Base-by-base conservation (phyloP, 2,113 vertebrate genomes). In the Chionis minor region DNA sequence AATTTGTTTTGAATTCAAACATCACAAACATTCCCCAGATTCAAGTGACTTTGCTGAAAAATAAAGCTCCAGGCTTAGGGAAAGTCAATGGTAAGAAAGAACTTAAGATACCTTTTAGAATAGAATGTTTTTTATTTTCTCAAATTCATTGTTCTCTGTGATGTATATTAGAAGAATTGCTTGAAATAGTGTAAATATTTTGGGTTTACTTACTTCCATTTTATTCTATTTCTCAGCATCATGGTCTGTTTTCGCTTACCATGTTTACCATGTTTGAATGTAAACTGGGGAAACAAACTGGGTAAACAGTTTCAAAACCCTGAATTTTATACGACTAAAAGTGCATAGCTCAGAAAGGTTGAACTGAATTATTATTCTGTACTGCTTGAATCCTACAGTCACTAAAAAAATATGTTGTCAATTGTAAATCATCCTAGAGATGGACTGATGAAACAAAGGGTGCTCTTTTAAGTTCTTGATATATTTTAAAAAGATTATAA, bases 11-110 rank as follows among this genome's bases (percentile, higher is more conserved):
- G 97, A 99, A 99, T 90, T 98, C 99, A 95, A 99, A 99, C 97
- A 99, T 99, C 95, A 98, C 99, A 95, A 99, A 98, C 98, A 99
- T 99, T 98, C 99, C 99, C 67, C 99, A 99, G 97, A 99, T 99
- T 97, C 99, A 99, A 98, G 99, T 99, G 97, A 99, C 99, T 75
- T 97, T 99, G 93, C 97, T 99, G 97, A 99, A 99, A 98, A 99
- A 99, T 97, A 99, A 99, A 98, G 98, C 99, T 80, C 99, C 99
- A 3, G 99, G 99, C 85, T 98, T 99, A 93, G 99, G 99, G 75
- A 99, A 99, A 98, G 99, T 99, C 91, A 99, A 98, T 90, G 99
- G 99, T 99, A 98, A 99, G 99, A 91, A 93, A 40, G 58, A 58
- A 78, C 24, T 32, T 59, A 42, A 51, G 51, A 28, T 95, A 40